Conservation (phyloP, 2,888 invertebrate genomes). For the Aplocera efformata region DNA sequence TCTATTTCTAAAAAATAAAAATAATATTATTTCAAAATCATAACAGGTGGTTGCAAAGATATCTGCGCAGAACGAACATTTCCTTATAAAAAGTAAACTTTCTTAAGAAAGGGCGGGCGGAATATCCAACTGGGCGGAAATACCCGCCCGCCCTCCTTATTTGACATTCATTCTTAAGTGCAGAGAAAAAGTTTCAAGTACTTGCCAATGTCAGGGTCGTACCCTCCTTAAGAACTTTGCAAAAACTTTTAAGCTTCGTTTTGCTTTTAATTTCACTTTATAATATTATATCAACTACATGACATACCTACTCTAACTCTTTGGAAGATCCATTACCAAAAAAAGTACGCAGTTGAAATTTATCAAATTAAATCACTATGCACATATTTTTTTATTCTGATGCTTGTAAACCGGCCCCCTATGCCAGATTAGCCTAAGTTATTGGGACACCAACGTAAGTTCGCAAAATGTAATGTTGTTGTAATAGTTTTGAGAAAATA, state of each 20-base stretch:
- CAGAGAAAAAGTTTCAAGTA: constrained; percentile 65
- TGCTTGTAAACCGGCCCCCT: too few relatives aligned
- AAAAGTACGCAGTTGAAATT: too few relatives aligned
- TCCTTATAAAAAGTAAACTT: constrained; percentile 55
- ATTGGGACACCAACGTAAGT: too few relatives aligned
- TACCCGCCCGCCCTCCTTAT: constrained; percentile 68
- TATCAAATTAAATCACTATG: too few relatives aligned
- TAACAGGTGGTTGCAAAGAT: constrained; percentile 25
- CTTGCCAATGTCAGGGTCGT: constrained; percentile 63
- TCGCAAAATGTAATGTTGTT: too few relatives aligned
- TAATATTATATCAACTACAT: too few relatives aligned
- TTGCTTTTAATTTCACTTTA: background rate
- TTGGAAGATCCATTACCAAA: too few relatives aligned
- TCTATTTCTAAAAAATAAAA: too few relatives aligned
- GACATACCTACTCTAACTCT: too few relatives aligned
- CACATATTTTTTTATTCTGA: too few relatives aligned
- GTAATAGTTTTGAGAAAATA: too few relatives aligned
- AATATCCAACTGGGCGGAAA: constrained; percentile 52
- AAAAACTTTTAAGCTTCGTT: constrained; percentile 28
- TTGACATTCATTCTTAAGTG: constrained; percentile 71
- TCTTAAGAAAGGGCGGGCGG: constrained; percentile 57
- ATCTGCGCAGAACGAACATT: constrained; percentile 26
- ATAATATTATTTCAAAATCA: background rate
- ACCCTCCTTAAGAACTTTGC: constrained; percentile 46
- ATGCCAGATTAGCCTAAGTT: too few relatives aligned